Evolutionary conservation across 1,140 invertebrate genomes (phyloP), one percentile per base, ranked within the genome.

Genomic region (fruit fly (Drosophila melanogaster)): DNA sequence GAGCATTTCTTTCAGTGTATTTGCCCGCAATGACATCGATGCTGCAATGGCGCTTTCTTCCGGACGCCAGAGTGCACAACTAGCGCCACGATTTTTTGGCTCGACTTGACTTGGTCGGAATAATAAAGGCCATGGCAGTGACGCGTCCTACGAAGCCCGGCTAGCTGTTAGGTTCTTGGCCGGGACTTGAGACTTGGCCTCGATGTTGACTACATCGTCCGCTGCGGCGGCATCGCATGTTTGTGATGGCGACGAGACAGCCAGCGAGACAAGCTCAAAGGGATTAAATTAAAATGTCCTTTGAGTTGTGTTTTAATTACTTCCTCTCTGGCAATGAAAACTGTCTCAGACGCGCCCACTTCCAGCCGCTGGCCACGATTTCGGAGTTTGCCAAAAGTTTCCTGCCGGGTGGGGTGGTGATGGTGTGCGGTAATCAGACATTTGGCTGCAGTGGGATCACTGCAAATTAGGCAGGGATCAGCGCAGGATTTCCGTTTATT

Each of bases 281-380:
- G 79, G 83, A 87, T 87, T 87, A 87, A 87, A 87, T 87, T 87
- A 87, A 87, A 87, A 89, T 87, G 84, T 87, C 83, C 83, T 87
- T 87, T 87, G 83, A 84, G 83, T 87, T 89, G 83, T 81, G 83
- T 87, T 87, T 87, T 87, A 87, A 87, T 87, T 87, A 87, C 83
- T 87, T 87, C 83, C 83, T 87, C 71, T 83, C 70, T 70, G 72
- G 70, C 75, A 70, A 69, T 70, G 64, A 70, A 70, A 70, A 70
- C 66, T 56, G 66, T 70, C 50, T 69, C 62, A 65, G 70, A 47
- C 37, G 33, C 17, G 46, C 26, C 35, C 37, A 57, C 41, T 26
- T 26, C 17, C 33, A 37, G 26, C 19, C 17, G 24, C 38, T 62
- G 41, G 54, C 33, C 58, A 55, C 14, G 62, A 67, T 55, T 70